Evolutionary conservation across 1,140 invertebrate species (phyloP).

Genomic region (Acromyrmex charruanus): DNA sequence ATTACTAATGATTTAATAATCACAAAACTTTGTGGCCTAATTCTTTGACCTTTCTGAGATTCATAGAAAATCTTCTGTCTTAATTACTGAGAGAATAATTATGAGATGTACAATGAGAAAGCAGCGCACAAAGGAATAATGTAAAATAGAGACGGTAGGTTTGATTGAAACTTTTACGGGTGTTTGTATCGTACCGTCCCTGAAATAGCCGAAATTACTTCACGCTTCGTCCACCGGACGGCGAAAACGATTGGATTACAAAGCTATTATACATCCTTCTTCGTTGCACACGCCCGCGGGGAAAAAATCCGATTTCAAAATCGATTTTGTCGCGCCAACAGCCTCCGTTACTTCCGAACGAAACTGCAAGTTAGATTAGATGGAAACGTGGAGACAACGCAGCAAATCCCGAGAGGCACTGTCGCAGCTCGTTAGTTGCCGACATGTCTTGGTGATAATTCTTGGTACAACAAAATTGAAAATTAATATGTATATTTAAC

Average conservation of each 20-base stretch:
- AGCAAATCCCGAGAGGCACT: slow-evolving; percentile 8
- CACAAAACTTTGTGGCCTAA: too few relatives aligned
- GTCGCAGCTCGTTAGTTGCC: neutral
- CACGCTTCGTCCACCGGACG: neutral
- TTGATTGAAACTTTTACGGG: slow-evolving; percentile 21
- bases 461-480: too few relatives aligned
- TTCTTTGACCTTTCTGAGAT: too few relatives aligned
- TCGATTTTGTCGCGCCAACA: slow-evolving; percentile 29
- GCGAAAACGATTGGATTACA: slow-evolving; percentile 39
- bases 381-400: slow-evolving; percentile 1
- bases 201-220: slow-evolving; percentile 41
- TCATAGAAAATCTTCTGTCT: neutral
- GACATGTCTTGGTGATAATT: neutral
- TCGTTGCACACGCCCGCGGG: neutral
- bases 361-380: slow-evolving; percentile 47
- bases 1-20: too few relatives aligned
- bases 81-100: neutral
- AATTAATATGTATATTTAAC: too few relatives aligned
- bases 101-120: neutral
- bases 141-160: neutral
- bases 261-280: slow-evolving; percentile 48
- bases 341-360: neutral
- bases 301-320: slow-evolving; percentile 40
- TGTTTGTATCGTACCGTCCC: slow-evolving; percentile 24
- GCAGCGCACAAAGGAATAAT: neutral